Percentiles rank a stretch among this genome's conserved stretches.
Conservation (phyloP, 2,797 vertebrate species). For the Acipenser transmontanus region DNA sequence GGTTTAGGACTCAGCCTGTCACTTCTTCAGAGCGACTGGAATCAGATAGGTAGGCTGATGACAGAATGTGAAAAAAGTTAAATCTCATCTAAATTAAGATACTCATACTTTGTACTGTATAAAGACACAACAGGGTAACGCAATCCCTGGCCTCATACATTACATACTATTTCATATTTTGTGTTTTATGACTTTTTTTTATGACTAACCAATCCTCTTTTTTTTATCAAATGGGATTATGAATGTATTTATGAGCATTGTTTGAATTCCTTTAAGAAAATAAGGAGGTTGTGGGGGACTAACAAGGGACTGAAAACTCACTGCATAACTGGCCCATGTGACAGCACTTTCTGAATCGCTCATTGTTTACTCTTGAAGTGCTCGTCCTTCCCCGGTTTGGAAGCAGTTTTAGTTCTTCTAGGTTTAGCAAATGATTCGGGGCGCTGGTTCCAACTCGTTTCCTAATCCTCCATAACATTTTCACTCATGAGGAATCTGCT, state of each 20-base stretch:
- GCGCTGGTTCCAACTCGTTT: constrained; percentile 3
- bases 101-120: no score
- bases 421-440: constrained; percentile 6
- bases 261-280: no score
- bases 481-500: not conserved
- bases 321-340: constrained; percentile 27
- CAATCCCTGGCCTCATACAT: no score
- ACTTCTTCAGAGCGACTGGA: constrained; percentile 83
- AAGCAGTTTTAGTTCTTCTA: constrained; percentile 1
- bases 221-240: no score
- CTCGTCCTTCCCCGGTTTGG: not conserved
- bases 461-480: constrained; percentile 7
- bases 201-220: no score
- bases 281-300: not conserved
- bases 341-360: constrained; percentile 41
- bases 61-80: no score
- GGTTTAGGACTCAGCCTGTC: constrained; percentile 94
- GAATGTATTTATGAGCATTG: no score
- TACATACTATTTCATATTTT: no score
- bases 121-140: no score
- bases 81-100: no score
- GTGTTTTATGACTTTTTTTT: no score
- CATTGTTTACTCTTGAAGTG: constrained; percentile 36
- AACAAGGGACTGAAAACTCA: not conserved
- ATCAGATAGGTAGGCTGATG: constrained; percentile 79